Conservation (phyloP, 2,113 vertebrate genomes). For the Amazona vittata region DNA sequence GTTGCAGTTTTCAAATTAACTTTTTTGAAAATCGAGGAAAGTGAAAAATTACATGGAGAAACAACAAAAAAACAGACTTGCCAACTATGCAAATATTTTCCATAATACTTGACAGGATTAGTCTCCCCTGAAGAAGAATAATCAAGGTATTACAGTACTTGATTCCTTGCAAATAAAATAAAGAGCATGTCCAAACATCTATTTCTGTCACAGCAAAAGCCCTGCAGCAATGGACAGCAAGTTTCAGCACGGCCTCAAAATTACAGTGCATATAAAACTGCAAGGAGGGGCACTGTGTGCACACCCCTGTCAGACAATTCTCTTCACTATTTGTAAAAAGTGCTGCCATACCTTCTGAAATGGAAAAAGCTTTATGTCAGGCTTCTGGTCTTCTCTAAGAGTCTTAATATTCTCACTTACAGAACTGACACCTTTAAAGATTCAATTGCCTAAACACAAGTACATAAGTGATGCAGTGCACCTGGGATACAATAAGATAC, state of each 20-base stretch:
- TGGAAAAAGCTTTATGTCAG: neutral
- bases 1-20: neutral
- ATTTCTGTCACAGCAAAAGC: neutral
- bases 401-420: neutral
- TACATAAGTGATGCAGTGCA: neutral
- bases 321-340: neutral
- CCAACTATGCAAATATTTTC: slow-evolving; percentile 38
- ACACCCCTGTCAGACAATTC: neutral
- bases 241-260: neutral
- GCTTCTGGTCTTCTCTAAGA: neutral
- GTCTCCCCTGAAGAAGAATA: neutral
- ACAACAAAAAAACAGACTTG: neutral
- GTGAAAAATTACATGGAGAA: neutral
- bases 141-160: neutral
- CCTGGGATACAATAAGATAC: no score
- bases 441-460: neutral
- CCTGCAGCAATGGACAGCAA: neutral
- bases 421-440: neutral
- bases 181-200: neutral
- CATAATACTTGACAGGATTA: slow-evolving; percentile 7
- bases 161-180: neutral
- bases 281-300: neutral
- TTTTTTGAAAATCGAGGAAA: slow-evolving; percentile 1
- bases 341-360: neutral
- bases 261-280: neutral